These are phyloP conservation scores for Orthonevra nobilis DNA, from an alignment of 2,888 invertebrate genomes.

Conservation along the genomic window DNA sequence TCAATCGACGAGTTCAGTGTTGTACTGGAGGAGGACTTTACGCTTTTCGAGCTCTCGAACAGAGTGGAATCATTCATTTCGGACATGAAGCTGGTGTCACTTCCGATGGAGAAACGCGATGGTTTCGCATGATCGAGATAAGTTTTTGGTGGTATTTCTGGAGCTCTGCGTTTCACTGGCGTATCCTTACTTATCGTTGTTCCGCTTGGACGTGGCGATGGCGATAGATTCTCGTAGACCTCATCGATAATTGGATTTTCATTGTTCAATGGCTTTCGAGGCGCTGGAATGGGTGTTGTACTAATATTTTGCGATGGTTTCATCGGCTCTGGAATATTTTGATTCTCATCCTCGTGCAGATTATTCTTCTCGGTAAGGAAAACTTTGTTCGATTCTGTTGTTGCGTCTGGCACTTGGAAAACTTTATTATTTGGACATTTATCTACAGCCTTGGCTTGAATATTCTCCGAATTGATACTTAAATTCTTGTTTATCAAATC, in stretches of 20 bases:
- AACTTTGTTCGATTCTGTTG: slow-evolving; percentile 62
- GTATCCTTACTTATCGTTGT: slow-evolving; percentile 72
- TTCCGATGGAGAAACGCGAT: slow-evolving; percentile 75
- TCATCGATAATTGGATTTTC: slow-evolving; percentile 59
- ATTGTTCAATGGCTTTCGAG: slow-evolving; percentile 74
- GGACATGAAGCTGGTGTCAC: slow-evolving; percentile 74
- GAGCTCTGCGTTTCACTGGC: slow-evolving; percentile 72
- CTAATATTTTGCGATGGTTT: slow-evolving; percentile 14
- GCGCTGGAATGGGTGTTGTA: slow-evolving; percentile 77
- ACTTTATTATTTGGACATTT: slow-evolving; percentile 76
- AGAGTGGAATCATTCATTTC: slow-evolving; percentile 60
- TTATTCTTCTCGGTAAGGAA: slow-evolving; percentile 74
- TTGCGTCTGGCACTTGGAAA: slow-evolving; percentile 71
- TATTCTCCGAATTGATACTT: slow-evolving; percentile 76
- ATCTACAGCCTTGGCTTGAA: slow-evolving; percentile 74
- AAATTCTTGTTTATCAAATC: slow-evolving; percentile 75
- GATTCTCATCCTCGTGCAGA: slow-evolving; percentile 77
- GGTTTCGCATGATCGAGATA: slow-evolving; percentile 70
- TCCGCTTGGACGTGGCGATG: slow-evolving; percentile 58
- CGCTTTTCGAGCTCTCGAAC: slow-evolving; percentile 71
- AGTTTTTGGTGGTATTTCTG: slow-evolving; percentile 74
- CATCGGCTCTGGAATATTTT: slow-evolving; percentile 72
- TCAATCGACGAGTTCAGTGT: slow-evolving; percentile 75
- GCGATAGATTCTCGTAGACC: slow-evolving; percentile 45
- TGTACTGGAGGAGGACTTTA: slow-evolving; percentile 75